These are phyloP conservation scores for Eptesicus fuscus DNA, from an alignment of 2,113 vertebrate genomes.

Conservation along the genomic window DNA sequence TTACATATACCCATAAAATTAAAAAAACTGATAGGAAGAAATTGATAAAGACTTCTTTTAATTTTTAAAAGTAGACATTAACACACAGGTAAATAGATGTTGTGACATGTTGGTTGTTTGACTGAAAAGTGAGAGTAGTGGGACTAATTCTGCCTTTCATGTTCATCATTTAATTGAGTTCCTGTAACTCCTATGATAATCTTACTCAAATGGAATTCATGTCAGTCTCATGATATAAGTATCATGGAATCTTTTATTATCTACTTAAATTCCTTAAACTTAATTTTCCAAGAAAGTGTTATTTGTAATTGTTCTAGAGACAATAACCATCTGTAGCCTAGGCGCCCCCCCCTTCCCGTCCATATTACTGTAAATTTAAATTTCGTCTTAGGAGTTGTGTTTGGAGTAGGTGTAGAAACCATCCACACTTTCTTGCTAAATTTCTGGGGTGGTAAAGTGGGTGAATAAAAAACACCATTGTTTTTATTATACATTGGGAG, in stretches of 20 bases:
- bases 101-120: neutral
- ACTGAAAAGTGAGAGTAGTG: neutral
- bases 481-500: neutral
- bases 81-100: neutral
- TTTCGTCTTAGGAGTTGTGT: neutral
- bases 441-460: neutral
- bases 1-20: neutral
- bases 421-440: neutral
- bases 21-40: neutral
- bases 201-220: neutral
- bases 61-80: neutral
- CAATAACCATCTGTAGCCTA: neutral
- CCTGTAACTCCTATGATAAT: neutral
- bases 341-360: too few species aligned
- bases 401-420: conserved; percentile 1
- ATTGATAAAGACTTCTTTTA: neutral
- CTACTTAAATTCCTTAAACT: neutral
- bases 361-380: neutral
- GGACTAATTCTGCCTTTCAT: neutral
- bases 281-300: neutral
- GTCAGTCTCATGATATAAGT: neutral
- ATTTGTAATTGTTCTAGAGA: neutral
- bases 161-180: neutral
- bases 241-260: neutral
- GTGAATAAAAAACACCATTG: neutral